phyloP scores from a whole-genome alignment of 2,797 vertebrate genomes.

The Gymnothorax reevesii region DNA sequence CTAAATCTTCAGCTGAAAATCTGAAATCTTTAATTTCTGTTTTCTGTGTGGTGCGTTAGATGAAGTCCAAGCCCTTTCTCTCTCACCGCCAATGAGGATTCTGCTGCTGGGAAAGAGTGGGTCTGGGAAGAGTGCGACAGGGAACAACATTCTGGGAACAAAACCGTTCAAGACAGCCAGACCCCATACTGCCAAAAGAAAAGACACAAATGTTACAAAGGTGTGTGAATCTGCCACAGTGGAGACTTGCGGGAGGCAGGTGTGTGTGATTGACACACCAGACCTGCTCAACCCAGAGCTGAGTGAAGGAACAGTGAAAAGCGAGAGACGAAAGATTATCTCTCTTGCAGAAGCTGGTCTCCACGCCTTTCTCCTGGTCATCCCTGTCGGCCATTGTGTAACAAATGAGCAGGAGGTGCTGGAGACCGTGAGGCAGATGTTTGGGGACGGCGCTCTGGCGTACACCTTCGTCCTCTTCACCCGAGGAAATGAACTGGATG shows the following conservation, averaged over 20 bases:
- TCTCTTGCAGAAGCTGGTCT: slow-evolving; percentile 41
- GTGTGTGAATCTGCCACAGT: slow-evolving; percentile 49
- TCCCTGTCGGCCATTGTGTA: slow-evolving; percentile 42
- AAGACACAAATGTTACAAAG: slow-evolving; percentile 62
- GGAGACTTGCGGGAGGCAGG: slow-evolving; percentile 48
- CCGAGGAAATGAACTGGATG: background rate
- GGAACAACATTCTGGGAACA: slow-evolving; percentile 72
- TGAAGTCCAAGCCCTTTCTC: background rate
- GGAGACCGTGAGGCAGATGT: slow-evolving; percentile 26
- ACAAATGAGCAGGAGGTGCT: slow-evolving; percentile 20
- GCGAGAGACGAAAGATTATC: slow-evolving; percentile 42
- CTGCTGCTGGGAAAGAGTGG: slow-evolving; percentile 67
- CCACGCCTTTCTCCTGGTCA: slow-evolving; percentile 50
- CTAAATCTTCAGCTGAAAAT: background rate
- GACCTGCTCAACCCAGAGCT: slow-evolving; percentile 39
- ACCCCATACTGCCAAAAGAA: slow-evolving; percentile 27
- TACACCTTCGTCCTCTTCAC: slow-evolving; percentile 20
- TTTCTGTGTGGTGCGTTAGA: background rate
- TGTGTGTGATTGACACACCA: slow-evolving; percentile 69
- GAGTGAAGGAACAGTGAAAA: background rate
- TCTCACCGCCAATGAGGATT: background rate
- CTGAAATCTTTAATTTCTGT: background rate
- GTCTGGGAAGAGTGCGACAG: slow-evolving; percentile 69
- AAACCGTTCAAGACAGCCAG: slow-evolving; percentile 56
- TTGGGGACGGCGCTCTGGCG: background rate